Base-by-base conservation (phyloP, 2,888 invertebrate species). In the Augochlorella aurata region DNA sequence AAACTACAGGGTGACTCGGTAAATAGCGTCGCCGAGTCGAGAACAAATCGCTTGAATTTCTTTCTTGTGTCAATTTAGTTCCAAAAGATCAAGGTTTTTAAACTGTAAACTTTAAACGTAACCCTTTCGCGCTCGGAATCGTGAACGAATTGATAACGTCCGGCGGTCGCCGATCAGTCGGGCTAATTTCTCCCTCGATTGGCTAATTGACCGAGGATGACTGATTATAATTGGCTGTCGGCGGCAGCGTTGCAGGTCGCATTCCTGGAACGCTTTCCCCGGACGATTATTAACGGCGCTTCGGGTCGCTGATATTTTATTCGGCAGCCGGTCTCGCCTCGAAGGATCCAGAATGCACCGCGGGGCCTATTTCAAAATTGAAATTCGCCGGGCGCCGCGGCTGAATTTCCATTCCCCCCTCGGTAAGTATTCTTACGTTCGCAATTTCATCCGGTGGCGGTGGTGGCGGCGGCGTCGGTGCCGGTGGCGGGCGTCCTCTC, bases 171-270 rank as follows among this genome's bases (percentile, higher is more conserved):
- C 68, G 63, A 74, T 67, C 71, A 66, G 74, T 61, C 69, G 24
- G 54, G 47, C 54, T 74, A 70, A 82, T 82, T 81, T 81, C 77
- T 74, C 78, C 74, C 81, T 72, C 74, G 74, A 86, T 85, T 82
- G 84, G 78, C 82, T 87, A 89, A 89, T 89, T 87, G 87, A 74
- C 81, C 77, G 73, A 44, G 70, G 49, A 88, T 87, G 85, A 89
- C 80, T 87, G 82, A 89, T 88, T 86, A 81, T 87, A 83, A 89
- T 89, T 84, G 73, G 71, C 84, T 84, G 88, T 87, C 86, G 72
- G 54, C 67, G 74, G 50, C 88, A 89, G 80, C 52, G 65, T 73
- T 71, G 67, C 77, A 69, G 67, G 63, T 85, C 68, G 77, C 81
- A 82, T 87, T 74, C 65, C 70, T 73, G 72, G 70, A 74, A 80